Evolutionary conservation across 2,888 invertebrate species (phyloP), one percentile per base, ranked within the genome.

Genomic region (Baccha elongata): DNA sequence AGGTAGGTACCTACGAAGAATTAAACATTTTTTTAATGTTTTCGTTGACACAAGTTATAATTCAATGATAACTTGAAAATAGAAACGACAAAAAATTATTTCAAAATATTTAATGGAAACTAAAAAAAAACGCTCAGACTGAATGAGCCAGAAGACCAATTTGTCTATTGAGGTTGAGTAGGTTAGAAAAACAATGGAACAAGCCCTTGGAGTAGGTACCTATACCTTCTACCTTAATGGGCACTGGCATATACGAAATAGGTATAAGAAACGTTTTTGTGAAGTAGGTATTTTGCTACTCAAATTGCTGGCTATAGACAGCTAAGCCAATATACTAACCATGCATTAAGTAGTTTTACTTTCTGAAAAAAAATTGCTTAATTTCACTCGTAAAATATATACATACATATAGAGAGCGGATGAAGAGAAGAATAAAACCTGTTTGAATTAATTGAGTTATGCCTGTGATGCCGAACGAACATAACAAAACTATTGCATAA

Each of bases 371-470:
- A 69, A 68, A 78, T 55, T 75, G 37, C 81, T 35, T 64, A 68
- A 78, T 55, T 67, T 58, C 3, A 42, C 44, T 83, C 67, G 55
- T 55, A 55, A 68, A 76, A 75, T 64, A 46, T 52, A n/a, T n/a
- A n/a, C n/a, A n/a, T n/a, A n/a, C n/a, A n/a, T n/a, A 60, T 65
- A 65, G 58, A 53, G 44, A 69, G 53, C 52, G n/a, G 32, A 53
- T 60, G 58, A 50, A 37, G 52, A 48, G 26, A 17, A 52, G 37
- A 55, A 8, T 58, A 60, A 78, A 83, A 76, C 76, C 68, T 26
- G 72, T 83, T 78, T 78, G 71, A 65, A 55, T 53, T 68, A 68
- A 75, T 60, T 67, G 68, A 76, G 81, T 83, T 76, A 76, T 78
- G 72, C 60, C 67, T 64, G n/a, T 23, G 60, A 60, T 26, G 55